Evolutionary conservation across 2,888 invertebrate genomes (phyloP), one percentile per base, ranked within the genome.

Genomic region (Clivina fossor): DNA sequence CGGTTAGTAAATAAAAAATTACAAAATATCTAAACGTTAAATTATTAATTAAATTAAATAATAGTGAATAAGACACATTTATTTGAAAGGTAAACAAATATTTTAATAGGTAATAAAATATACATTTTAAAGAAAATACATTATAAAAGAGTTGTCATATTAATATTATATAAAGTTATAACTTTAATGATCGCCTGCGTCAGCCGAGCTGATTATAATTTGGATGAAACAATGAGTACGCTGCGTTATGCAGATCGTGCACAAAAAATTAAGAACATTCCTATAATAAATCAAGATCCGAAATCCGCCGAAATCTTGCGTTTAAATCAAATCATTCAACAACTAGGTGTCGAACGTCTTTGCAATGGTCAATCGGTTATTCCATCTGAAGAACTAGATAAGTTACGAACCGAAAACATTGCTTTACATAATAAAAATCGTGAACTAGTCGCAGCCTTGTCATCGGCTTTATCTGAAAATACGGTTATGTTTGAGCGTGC

Each of bases 151-250:
- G n/a, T n/a, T n/a, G n/a, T n/a, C n/a, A n/a, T n/a, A n/a, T n/a
- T n/a, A n/a, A n/a, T n/a, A n/a, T n/a, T n/a, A n/a, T n/a, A n/a
- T n/a, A n/a, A n/a, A n/a, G n/a, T n/a, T 0, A 82, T 93, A 22
- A 96, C 96, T 0, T 70, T 96, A 9, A 96, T 96, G 95, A 88
- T 97, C 55, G 96, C 96, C 0, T 97, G 96, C 71, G 85, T 95
- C 0, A 93, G 93, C 68, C 96, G 96, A 0, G 94, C 96, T 0
- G 89, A 89, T 69, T 89, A 88, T 62, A 89, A 89, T 69, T 72
- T 90, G 43, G 90, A 92, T 59, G 95, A 96, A 76, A 93, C 93
- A 0, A 69, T 94, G 1, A 93, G 90, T 28, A 95, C 95, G 0
- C 72, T 96, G 24, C 78, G 93, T 0, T 95, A 95, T 69, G 94